Percentiles rank a stretch among this genome's conserved stretches.
Conservation (phyloP, 2,888 invertebrate genomes). For the Lumbricus terrestris region DNA sequence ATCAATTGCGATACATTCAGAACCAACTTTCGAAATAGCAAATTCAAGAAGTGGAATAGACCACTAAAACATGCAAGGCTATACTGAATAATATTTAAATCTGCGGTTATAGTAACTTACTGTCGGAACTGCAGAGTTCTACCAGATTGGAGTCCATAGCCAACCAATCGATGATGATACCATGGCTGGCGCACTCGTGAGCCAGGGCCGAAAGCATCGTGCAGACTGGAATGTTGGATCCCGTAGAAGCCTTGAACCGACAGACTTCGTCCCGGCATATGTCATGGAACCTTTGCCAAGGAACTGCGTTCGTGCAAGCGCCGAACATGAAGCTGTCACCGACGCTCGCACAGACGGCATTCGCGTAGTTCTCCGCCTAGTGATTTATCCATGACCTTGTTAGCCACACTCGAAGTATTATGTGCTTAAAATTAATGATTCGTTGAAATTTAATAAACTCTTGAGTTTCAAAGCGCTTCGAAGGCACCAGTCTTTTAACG, state of each 20-base stretch:
- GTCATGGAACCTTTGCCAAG: conserved; percentile 70
- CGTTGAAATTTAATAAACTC: too few species aligned
- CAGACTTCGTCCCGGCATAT: conserved; percentile 22
- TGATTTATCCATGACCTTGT: too few species aligned
- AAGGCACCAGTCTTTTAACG: too few species aligned
- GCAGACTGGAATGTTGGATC: conserved; percentile 31
- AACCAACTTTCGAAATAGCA: background rate
- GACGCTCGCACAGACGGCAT: conserved; percentile 23
- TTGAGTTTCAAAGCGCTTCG: too few species aligned
- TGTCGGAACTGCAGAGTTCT: conserved; percentile 16
- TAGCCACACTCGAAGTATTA: too few species aligned
- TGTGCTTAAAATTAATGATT: too few species aligned
- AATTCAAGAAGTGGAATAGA: background rate
- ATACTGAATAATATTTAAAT: background rate
- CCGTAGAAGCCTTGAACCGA: conserved; percentile 9
- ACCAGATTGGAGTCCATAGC: conserved; percentile 54
- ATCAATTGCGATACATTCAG: background rate
- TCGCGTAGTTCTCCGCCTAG: conserved; percentile 15
- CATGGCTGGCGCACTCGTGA: conserved; percentile 72
- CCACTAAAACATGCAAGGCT: background rate
- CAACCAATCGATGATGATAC: conserved; percentile 72
- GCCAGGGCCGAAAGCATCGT: conserved; percentile 79
- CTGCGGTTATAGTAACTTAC: background rate
- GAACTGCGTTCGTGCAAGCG: conserved; percentile 71
- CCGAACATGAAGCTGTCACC: conserved; percentile 30